These are phyloP conservation scores for Chrysaora quinquecirrha DNA, from an alignment of 30 jellyfish, hydroid and myxozoan species.

Conservation along the genomic window DNA sequence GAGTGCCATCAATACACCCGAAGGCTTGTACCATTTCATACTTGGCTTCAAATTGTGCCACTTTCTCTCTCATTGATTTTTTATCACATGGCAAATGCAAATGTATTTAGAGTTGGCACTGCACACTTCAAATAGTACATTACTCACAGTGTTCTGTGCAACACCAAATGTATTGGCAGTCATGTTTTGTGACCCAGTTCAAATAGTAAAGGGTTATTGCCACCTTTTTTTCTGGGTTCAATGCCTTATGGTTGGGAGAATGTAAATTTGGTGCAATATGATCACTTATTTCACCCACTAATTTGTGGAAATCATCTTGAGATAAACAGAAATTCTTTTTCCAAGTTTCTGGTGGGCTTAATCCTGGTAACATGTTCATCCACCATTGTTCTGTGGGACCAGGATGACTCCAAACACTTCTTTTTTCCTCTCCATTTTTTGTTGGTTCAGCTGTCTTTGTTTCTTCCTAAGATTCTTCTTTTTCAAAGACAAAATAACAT, in stretches of 20 bases:
- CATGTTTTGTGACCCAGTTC: conserved; percentile 54
- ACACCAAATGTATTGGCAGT: conserved; percentile 56
- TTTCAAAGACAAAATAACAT: too few relatives aligned
- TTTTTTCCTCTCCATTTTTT: background rate
- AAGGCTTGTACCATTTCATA: conserved; percentile 64
- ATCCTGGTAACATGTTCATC: too few relatives aligned
- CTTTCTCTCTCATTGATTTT: too few relatives aligned
- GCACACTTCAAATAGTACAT: conserved; percentile 42
- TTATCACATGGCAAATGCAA: too few relatives aligned
- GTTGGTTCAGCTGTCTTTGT: background rate
- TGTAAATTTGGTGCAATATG: conserved; percentile 45
- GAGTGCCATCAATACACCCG: conserved; percentile 74
- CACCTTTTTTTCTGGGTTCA: too few relatives aligned
- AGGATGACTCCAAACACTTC: conserved; percentile 1
- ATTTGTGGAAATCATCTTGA: too few relatives aligned
- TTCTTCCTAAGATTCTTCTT: background rate
- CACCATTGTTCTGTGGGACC: too few relatives aligned
- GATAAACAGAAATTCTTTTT: too few relatives aligned
- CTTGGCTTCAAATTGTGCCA: too few relatives aligned
- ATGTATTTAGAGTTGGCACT: conserved; percentile 43
- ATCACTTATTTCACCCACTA: too few relatives aligned
- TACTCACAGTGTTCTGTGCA: conserved; percentile 46
- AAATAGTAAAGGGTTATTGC: too few relatives aligned
- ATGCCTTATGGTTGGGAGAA: conserved; percentile 61
- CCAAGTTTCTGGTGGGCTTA: too few relatives aligned